These are phyloP conservation scores for Ophraella communa DNA, from an alignment of 2,888 invertebrate genomes.

Conservation along the genomic window DNA sequence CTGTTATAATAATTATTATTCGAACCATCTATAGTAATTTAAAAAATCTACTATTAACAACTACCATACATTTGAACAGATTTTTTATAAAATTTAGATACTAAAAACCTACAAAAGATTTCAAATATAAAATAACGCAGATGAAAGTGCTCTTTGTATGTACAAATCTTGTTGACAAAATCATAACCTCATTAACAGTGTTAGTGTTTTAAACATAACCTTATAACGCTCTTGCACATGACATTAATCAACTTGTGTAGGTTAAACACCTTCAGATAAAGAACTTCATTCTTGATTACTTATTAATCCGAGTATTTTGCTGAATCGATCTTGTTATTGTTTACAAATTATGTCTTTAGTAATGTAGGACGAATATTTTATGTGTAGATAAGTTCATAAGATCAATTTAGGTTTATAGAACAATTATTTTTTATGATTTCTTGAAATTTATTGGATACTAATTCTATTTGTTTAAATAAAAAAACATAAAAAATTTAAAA, in stretches of 20 bases:
- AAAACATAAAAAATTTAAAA: no score
- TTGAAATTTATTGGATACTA: neutral
- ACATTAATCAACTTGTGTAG: conserved; percentile 12
- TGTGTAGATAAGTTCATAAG: neutral
- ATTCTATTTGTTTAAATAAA: neutral
- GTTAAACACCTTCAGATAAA: conserved; percentile 15
- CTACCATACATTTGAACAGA: no score
- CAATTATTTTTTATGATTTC: neutral
- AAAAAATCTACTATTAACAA: no score
- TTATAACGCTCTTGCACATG: conserved; percentile 1
- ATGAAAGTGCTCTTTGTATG: conserved; percentile 3
- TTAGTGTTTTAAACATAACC: neutral
- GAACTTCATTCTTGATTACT: conserved; percentile 1
- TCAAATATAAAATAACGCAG: no score
- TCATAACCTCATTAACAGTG: conserved; percentile 24
- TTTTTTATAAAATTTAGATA: no score
- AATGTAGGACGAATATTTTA: conserved; percentile 14
- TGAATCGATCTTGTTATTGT: neutral
- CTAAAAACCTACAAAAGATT: no score
- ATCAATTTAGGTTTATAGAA: neutral
- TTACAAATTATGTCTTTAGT: neutral
- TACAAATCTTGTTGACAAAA: conserved; percentile 6
- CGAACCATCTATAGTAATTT: no score
- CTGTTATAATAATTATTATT: no score
- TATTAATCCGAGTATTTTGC: neutral